A percentile compares a stretch with the other conserved stretches of the same genome.
phyloP scores from a whole-genome alignment of 2,113 vertebrate species.

The Eudorcas thomsonii region DNA sequence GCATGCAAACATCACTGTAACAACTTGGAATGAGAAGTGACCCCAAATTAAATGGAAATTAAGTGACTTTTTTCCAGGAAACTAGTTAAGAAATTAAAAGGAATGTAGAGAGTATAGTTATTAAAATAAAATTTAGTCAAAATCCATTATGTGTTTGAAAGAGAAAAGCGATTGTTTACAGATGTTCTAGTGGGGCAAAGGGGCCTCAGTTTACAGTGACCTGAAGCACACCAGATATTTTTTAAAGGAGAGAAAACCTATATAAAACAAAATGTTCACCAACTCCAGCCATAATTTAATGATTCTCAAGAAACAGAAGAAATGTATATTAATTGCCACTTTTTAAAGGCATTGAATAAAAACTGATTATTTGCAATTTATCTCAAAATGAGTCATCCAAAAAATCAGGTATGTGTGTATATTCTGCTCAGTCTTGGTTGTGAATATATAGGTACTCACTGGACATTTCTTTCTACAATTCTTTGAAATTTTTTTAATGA shows the following conservation, averaged over 20 bases:
- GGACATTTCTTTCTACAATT: not conserved
- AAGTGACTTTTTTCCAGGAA: not conserved
- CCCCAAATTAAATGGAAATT: constrained; percentile 6
- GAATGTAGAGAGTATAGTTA: not conserved
- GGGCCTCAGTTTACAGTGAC: not conserved
- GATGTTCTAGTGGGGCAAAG: not conserved
- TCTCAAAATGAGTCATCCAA: not conserved
- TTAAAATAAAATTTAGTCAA: constrained; percentile 16
- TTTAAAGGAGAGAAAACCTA: not conserved
- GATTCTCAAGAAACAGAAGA: not conserved
- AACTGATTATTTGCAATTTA: not conserved
- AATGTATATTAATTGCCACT: not conserved
- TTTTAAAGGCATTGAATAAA: not conserved
- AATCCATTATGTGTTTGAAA: not conserved
- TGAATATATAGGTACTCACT: not conserved
- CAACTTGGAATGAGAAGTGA: not conserved
- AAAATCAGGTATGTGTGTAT: not conserved
- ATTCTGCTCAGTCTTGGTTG: not conserved
- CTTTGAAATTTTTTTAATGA: not conserved
- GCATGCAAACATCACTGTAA: not conserved
- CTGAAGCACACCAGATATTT: not conserved
- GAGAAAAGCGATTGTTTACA: constrained; percentile 33
- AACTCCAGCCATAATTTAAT: not conserved
- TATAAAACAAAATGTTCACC: not conserved
- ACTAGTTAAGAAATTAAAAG: constrained; percentile 26